Conservation (phyloP, 2,888 invertebrate genomes). For the Agonum fuliginosum region DNA sequence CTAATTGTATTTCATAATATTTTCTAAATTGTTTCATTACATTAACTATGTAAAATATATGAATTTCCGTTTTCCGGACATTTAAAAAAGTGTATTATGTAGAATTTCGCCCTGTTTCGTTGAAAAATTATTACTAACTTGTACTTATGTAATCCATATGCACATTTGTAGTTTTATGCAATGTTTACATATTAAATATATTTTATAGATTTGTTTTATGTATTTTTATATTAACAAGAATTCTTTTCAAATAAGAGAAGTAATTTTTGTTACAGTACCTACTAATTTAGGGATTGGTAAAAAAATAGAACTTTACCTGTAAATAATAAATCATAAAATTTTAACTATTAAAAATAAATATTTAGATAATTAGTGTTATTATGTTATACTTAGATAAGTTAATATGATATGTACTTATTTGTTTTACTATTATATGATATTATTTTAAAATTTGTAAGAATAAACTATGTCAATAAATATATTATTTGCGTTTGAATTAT, state of each 20-base stretch:
- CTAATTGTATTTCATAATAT: conserved; percentile 18
- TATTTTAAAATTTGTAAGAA: conserved; percentile 46
- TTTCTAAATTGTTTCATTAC: no score
- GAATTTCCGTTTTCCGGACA: no score
- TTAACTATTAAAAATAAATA: conserved; percentile 30
- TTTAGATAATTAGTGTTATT: conserved; percentile 43
- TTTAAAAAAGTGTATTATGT: conserved; percentile 19
- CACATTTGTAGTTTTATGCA: conserved; percentile 14
- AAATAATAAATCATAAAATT: conserved; percentile 34
- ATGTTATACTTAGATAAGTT: conserved; percentile 30
- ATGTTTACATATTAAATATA: conserved; percentile 19
- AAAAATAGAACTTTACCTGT: conserved; percentile 19
- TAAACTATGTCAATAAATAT: conserved; percentile 45
- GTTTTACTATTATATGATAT: conserved; percentile 32
- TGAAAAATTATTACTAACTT: background rate
- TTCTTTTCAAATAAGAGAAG: background rate
- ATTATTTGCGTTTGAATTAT: conserved; percentile 11
- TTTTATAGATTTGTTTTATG: conserved; percentile 13
- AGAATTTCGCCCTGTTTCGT: conserved; percentile 5
- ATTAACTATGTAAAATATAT: no score
- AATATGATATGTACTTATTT: conserved; percentile 23
- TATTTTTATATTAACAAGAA: conserved; percentile 29
- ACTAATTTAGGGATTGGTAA: background rate
- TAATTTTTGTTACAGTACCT: conserved; percentile 13
- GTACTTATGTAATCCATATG: conserved; percentile 12